phyloP scores from a whole-genome alignment of 2,888 invertebrate species.

The Labia minor region DNA sequence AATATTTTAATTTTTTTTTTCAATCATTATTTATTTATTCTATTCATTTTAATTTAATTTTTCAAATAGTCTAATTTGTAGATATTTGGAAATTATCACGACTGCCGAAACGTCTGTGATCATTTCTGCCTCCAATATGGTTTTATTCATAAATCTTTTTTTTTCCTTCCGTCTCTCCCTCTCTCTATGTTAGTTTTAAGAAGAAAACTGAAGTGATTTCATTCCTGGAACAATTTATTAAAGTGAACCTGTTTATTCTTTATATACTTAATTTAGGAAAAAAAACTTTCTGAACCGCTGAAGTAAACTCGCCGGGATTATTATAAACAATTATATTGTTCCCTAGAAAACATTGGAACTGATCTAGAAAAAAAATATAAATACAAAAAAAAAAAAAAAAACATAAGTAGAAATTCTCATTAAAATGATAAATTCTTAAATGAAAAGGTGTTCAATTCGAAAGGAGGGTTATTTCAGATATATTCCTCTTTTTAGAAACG shows the following conservation, averaged over 20 bases:
- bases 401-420: background rate
- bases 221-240: conserved; percentile 13
- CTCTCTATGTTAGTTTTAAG: background rate
- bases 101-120: too few species aligned
- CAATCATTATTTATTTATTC: too few species aligned
- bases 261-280: background rate
- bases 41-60: too few species aligned
- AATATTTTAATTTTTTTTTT: too few species aligned
- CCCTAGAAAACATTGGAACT: background rate
- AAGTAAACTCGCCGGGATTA: conserved; percentile 7
- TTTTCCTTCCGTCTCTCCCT: background rate
- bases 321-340: conserved; percentile 3
- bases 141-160: conserved; percentile 13
- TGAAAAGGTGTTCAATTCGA: background rate
- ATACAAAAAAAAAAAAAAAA: background rate
- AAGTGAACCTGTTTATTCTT: conserved; percentile 1
- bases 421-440: background rate
- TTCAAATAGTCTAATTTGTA: too few species aligned
- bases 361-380: too few species aligned
- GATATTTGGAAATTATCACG: too few species aligned
- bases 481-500: background rate
- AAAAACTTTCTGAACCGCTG: background rate
- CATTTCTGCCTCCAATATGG: background rate
- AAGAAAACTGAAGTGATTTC: conserved; percentile 5
- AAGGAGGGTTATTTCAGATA: background rate